Evolutionary conservation across 2,797 vertebrate genomes (phyloP).

Genomic region (Hapalemur alaotrensis): DNA sequence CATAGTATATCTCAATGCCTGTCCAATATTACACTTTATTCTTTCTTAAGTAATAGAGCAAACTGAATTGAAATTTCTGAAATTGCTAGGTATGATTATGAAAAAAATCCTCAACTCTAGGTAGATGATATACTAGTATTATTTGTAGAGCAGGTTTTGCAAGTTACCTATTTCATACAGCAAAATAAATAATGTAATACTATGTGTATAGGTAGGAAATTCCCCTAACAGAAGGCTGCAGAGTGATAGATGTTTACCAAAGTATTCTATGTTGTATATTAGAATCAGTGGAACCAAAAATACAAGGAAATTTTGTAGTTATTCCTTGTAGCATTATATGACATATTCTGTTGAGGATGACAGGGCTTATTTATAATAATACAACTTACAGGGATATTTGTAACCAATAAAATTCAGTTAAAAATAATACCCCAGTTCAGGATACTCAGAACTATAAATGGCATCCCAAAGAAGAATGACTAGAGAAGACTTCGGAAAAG

Average conservation of each 20-base stretch:
- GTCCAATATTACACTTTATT: neutral
- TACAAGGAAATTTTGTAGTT: neutral
- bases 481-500: neutral
- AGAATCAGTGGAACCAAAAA: neutral
- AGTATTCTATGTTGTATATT: neutral
- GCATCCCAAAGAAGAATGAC: neutral
- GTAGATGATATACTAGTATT: neutral
- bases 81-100: neutral
- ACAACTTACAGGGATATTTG: neutral
- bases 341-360: neutral
- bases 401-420: neutral
- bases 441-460: neutral
- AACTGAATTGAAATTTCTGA: neutral
- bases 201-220: neutral
- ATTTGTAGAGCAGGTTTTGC: neutral
- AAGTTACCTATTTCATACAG: neutral
- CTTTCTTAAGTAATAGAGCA: neutral
- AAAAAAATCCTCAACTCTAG: neutral
- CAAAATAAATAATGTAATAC: neutral
- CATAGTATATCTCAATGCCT: neutral
- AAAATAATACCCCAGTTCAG: neutral
- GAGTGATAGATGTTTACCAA: neutral
- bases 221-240: neutral
- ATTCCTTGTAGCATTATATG: neutral
- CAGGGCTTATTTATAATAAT: neutral